These are phyloP conservation scores for Melopsittacus undulatus DNA, from an alignment of 2,797 vertebrate species.

Conservation along the genomic window DNA sequence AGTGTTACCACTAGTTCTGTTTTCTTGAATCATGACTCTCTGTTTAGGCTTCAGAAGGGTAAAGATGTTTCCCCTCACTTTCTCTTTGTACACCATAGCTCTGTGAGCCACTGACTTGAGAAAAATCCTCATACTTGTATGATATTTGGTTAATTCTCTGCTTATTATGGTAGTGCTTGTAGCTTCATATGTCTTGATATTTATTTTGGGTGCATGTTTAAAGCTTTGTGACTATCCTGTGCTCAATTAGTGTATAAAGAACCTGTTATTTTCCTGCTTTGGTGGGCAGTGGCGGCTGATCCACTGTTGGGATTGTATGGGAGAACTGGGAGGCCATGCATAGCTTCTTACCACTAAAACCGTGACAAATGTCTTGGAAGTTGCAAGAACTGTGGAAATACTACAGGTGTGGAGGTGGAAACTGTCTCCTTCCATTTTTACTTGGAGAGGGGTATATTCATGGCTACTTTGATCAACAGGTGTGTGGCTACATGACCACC, in stretches of 20 bases:
- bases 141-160: neutral
- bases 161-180: neutral
- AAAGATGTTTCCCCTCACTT: neutral
- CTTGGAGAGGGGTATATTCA: neutral
- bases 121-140: neutral
- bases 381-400: neutral
- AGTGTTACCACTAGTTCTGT: neutral
- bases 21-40: neutral
- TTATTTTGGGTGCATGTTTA: neutral
- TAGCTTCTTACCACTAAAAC: neutral
- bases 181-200: neutral
- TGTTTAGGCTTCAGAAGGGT: neutral
- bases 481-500: neutral
- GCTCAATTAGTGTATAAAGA: neutral
- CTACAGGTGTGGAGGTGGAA: neutral
- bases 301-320: neutral
- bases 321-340: neutral
- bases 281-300: neutral
- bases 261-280: neutral
- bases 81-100: neutral
- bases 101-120: neutral
- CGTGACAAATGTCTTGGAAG: neutral
- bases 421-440: neutral
- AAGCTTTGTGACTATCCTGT: neutral
- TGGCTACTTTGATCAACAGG: neutral